Evolutionary conservation across 2,888 invertebrate genomes (phyloP).

Genomic region (Erebia epiphron): DNA sequence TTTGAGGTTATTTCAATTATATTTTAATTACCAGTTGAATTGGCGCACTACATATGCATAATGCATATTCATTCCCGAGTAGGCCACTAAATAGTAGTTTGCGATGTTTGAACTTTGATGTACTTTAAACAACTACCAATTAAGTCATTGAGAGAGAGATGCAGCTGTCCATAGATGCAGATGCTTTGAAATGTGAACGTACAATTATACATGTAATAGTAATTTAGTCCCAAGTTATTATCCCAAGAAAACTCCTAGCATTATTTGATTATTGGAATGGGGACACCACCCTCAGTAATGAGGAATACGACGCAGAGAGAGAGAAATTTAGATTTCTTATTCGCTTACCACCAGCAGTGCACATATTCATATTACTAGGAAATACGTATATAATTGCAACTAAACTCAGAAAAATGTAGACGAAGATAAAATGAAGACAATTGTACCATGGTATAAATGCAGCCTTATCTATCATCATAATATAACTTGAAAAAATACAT

Average conservation of each 20-base stretch:
- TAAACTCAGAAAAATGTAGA: no score
- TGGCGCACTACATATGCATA: neutral
- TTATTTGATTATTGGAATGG: no score
- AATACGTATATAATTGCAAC: neutral
- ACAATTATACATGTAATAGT: neutral
- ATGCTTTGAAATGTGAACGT: constrained; percentile 2
- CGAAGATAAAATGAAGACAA: no score
- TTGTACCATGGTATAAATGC: no score
- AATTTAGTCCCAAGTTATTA: no score
- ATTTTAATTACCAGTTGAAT: neutral
- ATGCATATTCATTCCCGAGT: neutral
- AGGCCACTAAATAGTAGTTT: constrained; percentile 1
- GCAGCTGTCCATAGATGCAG: constrained; percentile 12
- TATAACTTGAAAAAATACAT: no score
- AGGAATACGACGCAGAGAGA: no score
- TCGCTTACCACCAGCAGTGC: neutral
- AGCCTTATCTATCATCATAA: no score
- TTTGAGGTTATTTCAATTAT: constrained; percentile 1
- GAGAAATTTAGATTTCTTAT: no score
- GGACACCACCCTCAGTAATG: no score
- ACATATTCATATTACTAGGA: no score
- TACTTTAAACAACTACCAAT: constrained; percentile 10
- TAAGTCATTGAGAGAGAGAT: constrained; percentile 11
- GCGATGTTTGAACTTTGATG: constrained; percentile 11
- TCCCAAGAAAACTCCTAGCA: no score